Evolutionary conservation across 2,888 invertebrate species (phyloP), one percentile per base, ranked within the genome.

Genomic region (Trissolcus brochymenae): DNA sequence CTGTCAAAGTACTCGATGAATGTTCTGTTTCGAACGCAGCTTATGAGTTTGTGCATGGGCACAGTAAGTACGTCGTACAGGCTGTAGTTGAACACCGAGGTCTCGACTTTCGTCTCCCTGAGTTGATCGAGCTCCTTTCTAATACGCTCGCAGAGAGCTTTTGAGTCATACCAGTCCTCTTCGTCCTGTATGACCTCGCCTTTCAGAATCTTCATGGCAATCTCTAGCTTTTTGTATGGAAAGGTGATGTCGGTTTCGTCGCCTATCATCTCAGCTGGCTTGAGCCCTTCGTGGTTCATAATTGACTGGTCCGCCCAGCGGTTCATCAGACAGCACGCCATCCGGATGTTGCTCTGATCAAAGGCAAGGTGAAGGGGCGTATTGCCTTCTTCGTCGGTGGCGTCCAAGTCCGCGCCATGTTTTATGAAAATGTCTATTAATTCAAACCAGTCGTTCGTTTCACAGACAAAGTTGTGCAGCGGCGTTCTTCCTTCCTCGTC

Each of bases 341-440:
- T 17, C 0, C 35, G 14, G 1, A 6, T 4, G 13, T 41, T 29
- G 13, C 16, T 13, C 11, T 46, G 4, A 19, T 25, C 4, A 9
- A 25, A 9, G 21, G 43, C 57, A n/a, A 59, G 21, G 11, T 43
- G 57, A 2, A 59, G 46, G 14, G 46, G 21, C n/a, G 57, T 59
- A 9, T 59, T 46, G 1, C 21, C n/a, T 1, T 46, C 35, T 13
- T 21, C 7, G 46, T 59, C 57, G 11, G 21, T 46, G 1, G 46
- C 25, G 4, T 59, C 25, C n/a, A 59, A 9, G 13, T 59, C 57
- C 2, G 55, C 55, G 16, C 55, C 55, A 13, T 55, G 4, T 13
- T 55, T 40, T 9, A 55, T 9, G 14, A 55, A 17, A 7, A 35
- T 11, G 2, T 55, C 2, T 2, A 55, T 16, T 1, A 55, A 16